A percentile compares a stretch with the other conserved stretches of the same genome.
These are phyloP conservation scores for Scaptomyza parva DNA, from an alignment of 2,888 invertebrate genomes.

Conservation along the genomic window DNA sequence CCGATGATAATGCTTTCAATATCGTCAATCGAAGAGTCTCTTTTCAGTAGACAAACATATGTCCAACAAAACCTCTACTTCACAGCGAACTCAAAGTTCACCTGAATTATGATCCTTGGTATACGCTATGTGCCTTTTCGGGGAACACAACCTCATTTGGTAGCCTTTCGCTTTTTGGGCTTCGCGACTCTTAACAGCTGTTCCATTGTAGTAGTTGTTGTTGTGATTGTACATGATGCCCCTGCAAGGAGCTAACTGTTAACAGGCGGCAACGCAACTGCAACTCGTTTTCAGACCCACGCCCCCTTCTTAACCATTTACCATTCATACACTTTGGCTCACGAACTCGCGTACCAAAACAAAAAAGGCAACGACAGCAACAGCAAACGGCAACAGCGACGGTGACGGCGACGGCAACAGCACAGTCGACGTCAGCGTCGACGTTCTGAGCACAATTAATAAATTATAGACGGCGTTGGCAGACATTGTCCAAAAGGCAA, in stretches of 20 bases:
- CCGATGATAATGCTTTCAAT: no score
- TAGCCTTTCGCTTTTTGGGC: constrained; percentile 1
- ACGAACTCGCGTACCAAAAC: constrained; percentile 73
- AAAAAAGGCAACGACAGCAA: constrained; percentile 55
- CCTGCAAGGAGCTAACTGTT: constrained; percentile 50
- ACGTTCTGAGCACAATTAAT: constrained; percentile 75
- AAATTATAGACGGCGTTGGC: constrained; percentile 70
- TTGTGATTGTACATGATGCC: constrained; percentile 24
- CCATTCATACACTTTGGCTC: constrained; percentile 59
- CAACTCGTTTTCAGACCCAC: constrained; percentile 50
- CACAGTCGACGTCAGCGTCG: constrained; percentile 19
- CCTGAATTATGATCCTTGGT: not conserved
- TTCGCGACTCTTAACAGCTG: constrained; percentile 44
- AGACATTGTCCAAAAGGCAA: constrained; percentile 71
- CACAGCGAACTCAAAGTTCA: not conserved
- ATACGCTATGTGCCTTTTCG: constrained; percentile 12
- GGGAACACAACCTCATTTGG: constrained; percentile 27
- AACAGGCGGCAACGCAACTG: constrained; percentile 32
- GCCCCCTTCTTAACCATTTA: constrained; percentile 30
- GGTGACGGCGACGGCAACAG: not conserved
- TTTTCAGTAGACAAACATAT: not conserved
- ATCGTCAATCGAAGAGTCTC: no score
- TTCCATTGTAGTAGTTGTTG: constrained; percentile 31
- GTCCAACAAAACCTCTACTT: not conserved
- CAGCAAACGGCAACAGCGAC: not conserved